phyloP scores from a whole-genome alignment of 2,113 vertebrate genomes.

The Pedionomus torquatus region DNA sequence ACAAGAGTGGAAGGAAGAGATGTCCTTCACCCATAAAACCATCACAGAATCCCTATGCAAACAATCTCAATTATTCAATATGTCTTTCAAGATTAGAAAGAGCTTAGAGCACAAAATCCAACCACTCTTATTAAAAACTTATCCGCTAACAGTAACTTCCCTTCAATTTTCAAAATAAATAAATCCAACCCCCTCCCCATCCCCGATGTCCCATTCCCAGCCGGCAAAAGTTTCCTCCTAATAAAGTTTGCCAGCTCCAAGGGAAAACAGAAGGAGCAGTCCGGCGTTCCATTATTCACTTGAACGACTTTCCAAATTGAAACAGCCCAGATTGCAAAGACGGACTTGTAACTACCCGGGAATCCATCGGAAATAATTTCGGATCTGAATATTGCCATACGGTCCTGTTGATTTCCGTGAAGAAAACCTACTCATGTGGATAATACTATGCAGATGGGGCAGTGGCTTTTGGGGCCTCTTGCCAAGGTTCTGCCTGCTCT shows the following conservation, averaged over 20 bases:
- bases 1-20: neutral
- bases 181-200: neutral
- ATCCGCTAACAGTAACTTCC: neutral
- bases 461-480: neutral
- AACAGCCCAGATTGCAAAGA: slow-evolving; percentile 55
- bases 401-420: slow-evolving; percentile 29
- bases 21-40: neutral
- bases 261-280: slow-evolving; percentile 54
- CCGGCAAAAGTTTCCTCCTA: neutral
- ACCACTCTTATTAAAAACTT: neutral
- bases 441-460: slow-evolving; percentile 49
- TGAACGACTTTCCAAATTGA: slow-evolving; percentile 67
- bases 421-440: slow-evolving; percentile 43
- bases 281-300: slow-evolving; percentile 56
- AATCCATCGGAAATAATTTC: slow-evolving; percentile 68
- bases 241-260: slow-evolving; percentile 14
- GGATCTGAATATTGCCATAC: slow-evolving; percentile 49
- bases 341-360: slow-evolving; percentile 38
- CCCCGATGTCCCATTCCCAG: neutral
- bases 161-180: neutral
- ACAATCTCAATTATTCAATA: neutral
- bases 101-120: neutral
- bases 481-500: slow-evolving; percentile 9
- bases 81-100: neutral
- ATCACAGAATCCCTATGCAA: neutral